Base-by-base conservation (phyloP, 2,797 vertebrate species). In the Menidia menidia region DNA sequence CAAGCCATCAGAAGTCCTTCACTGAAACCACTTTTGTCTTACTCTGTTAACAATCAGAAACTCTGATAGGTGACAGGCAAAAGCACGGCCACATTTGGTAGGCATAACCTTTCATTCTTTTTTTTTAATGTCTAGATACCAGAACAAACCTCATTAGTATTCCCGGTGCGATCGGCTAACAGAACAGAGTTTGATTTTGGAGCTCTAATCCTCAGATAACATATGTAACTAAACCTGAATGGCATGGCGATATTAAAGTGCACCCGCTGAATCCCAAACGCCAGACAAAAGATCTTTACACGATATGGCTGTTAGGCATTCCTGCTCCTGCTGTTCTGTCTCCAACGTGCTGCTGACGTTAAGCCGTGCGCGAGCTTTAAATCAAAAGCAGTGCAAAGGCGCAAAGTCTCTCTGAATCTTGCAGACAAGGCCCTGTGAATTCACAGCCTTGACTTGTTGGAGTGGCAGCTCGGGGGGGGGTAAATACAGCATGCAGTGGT, bases 131-230 rank as follows among this genome's bases (percentile, higher is more conserved):
- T 63, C 47, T 12, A 33, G 60, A 75, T n/a, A 56, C 33, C 7
- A 18, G 33, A 74, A 74, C 65, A 52, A 75, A 79, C 54, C 75
- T 50, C 56, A 84, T 87, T 86, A 60, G 50, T 73, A 89, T 89
- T 89, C 85, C 32, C 6, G 3, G 58, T 51, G 84, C 60, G 73
- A 78, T 63, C 63, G 50, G 68, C 62, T 85, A 72, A 88, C n/a
- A 87, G 83, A 88, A 77, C 84, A 81, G 67, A 85, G 86, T 90
- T 89, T 85, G 80, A 78, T 16, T 60, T 90, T 90, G 78, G 63
- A 80, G 75, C 81, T 76, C 73, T 91, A 89, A 90, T 90, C 87
- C 86, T 71, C 80, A 77, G 81, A 85, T 51, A 87, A 83, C 78
- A 88, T 82, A 88, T 82, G 72, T 61, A 76, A 80, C 83, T 85